A percentile compares a stretch with the other conserved stretches of the same genome.
These are phyloP conservation scores for Metopolophium dirhodum DNA, from an alignment of 1,140 invertebrate species.

Conservation along the genomic window DNA sequence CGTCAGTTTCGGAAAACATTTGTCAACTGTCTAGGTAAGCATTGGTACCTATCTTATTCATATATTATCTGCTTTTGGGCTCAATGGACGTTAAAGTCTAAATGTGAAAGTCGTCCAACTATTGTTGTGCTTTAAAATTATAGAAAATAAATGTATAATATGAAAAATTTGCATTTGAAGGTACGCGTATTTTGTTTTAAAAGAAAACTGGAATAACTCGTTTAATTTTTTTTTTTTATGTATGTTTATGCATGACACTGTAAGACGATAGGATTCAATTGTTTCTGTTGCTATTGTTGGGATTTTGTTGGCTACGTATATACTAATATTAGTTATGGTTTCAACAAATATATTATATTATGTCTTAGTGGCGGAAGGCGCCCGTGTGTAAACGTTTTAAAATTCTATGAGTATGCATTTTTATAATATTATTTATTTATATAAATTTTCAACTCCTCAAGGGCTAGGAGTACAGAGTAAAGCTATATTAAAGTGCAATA, in stretches of 20 bases:
- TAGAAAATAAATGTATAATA: neutral
- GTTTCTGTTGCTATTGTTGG: neutral
- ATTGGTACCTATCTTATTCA: neutral
- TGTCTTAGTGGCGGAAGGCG: neutral
- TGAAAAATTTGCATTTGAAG: slow-evolving; percentile 22
- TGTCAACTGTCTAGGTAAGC: neutral
- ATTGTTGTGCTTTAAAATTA: neutral
- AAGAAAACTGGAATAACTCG: slow-evolving; percentile 25
- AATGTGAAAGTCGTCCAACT: neutral
- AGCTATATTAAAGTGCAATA: too few species aligned
- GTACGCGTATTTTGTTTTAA: neutral
- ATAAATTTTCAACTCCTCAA: too few species aligned
- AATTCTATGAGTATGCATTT: neutral
- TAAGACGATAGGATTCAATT: neutral
- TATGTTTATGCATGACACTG: neutral
- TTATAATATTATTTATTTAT: neutral
- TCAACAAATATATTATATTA: neutral
- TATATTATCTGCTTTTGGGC: neutral
- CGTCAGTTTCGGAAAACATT: neutral
- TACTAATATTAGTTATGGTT: neutral
- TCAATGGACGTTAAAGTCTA: neutral
- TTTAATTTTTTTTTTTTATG: neutral
- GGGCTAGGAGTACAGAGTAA: too few species aligned
- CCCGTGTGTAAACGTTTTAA: neutral
- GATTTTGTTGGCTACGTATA: neutral